phyloP scores from a whole-genome alignment of 23 tunicate species.

The Clavelina lepadiformis region DNA sequence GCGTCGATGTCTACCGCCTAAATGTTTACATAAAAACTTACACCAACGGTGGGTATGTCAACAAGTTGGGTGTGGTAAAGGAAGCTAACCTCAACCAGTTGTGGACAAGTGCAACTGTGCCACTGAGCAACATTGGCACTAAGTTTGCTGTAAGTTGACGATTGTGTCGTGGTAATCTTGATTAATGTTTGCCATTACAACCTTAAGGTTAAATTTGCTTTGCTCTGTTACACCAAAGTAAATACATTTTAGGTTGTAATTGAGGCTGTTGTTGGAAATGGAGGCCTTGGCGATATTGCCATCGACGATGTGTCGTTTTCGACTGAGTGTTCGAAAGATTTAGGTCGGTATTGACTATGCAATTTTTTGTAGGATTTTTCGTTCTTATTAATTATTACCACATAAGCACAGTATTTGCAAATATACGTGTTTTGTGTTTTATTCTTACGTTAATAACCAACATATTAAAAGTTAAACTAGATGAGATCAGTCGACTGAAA shows the following conservation, averaged over 20 bases:
- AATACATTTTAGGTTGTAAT: conserved; percentile 51
- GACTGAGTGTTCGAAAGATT: conserved; percentile 27
- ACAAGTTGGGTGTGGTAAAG: conserved; percentile 21
- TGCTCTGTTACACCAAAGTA: background rate
- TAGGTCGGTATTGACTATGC: background rate
- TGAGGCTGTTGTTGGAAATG: conserved; percentile 76
- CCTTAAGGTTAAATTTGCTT: background rate
- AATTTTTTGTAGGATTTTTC: too few species aligned
- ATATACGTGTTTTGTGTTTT: too few species aligned
- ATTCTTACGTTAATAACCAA: too few species aligned
- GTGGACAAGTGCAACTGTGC: conserved; percentile 46
- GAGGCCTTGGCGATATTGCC: conserved; percentile 72
- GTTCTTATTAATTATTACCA: too few species aligned
- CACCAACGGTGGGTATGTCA: conserved; percentile 57
- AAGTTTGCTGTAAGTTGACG: conserved; percentile 25
- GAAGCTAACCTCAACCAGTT: conserved; percentile 10
- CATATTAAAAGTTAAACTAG: too few species aligned
- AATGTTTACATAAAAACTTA: conserved; percentile 51
- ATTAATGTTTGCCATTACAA: background rate
- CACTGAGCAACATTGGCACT: conserved; percentile 7
- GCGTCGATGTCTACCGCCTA: conserved; percentile 65
- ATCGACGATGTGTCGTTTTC: conserved; percentile 92
- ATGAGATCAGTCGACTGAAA: too few species aligned
- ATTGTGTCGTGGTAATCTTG: too few species aligned
- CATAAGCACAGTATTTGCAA: too few species aligned